phyloP scores from a whole-genome alignment of 2,888 invertebrate species.

The Celastrina argiolus region DNA sequence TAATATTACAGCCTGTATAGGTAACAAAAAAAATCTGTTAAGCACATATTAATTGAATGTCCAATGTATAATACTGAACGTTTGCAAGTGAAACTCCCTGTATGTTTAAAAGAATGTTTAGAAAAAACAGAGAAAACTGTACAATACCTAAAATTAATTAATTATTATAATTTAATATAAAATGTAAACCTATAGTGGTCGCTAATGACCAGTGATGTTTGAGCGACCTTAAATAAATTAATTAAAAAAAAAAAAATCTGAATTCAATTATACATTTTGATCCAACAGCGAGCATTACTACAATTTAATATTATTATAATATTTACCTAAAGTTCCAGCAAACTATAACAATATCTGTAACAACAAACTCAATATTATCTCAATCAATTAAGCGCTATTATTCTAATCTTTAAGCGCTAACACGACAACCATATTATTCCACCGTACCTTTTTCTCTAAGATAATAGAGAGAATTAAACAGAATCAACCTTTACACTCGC shows the following conservation, averaged over 20 bases:
- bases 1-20: no score
- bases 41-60: no score
- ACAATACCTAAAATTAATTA: no score
- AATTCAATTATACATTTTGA: neutral
- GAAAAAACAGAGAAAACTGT: no score
- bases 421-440: slow-evolving; percentile 7
- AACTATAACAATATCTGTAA: neutral
- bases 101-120: no score
- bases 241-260: neutral
- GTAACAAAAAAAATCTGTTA: no score
- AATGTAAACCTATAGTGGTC: no score
- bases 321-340: neutral
- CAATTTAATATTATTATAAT: neutral
- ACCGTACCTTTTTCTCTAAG: neutral
- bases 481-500: slow-evolving; percentile 42
- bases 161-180: no score
- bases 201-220: no score
- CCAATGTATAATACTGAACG: no score
- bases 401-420: neutral
- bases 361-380: neutral
- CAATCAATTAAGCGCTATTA: neutral
- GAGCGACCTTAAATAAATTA: no score
- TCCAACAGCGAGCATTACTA: neutral
- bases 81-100: no score
- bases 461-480: slow-evolving; percentile 18